Conservation (phyloP, 2,797 vertebrate genomes). For the Chaenodraco wilsoni region DNA sequence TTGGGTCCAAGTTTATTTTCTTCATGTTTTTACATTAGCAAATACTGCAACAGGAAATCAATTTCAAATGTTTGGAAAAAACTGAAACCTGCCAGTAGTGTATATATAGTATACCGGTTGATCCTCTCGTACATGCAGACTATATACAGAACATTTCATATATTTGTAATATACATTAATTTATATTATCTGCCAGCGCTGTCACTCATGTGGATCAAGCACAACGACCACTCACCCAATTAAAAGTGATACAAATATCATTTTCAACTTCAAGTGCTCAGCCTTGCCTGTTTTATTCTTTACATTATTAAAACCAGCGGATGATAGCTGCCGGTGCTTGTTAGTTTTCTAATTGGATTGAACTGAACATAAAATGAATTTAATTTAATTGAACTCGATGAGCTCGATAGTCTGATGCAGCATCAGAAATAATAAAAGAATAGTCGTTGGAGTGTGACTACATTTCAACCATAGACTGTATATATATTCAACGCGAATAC, state of each 20-base stretch:
- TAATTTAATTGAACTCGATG: constrained; percentile 30
- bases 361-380: constrained; percentile 35
- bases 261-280: constrained; percentile 39
- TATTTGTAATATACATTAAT: neutral
- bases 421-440: constrained; percentile 25
- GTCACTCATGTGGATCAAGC: constrained; percentile 41
- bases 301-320: constrained; percentile 10
- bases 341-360: constrained; percentile 19
- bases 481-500: neutral
- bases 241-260: constrained; percentile 44
- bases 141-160: neutral
- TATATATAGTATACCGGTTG: neutral
- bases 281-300: constrained; percentile 1
- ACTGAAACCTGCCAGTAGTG: too few species aligned
- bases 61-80: neutral
- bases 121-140: neutral
- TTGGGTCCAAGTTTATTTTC: constrained; percentile 15
- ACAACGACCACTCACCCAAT: constrained; percentile 51
- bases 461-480: constrained; percentile 3
- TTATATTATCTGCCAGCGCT: constrained; percentile 3
- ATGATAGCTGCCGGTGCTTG: neutral
- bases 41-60: neutral
- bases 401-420: constrained; percentile 12
- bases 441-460: constrained; percentile 25
- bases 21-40: constrained; percentile 1